A percentile compares a stretch with the other conserved stretches of the same genome.
Conservation (phyloP, 2,888 invertebrate genomes). For the Metalampra italica region DNA sequence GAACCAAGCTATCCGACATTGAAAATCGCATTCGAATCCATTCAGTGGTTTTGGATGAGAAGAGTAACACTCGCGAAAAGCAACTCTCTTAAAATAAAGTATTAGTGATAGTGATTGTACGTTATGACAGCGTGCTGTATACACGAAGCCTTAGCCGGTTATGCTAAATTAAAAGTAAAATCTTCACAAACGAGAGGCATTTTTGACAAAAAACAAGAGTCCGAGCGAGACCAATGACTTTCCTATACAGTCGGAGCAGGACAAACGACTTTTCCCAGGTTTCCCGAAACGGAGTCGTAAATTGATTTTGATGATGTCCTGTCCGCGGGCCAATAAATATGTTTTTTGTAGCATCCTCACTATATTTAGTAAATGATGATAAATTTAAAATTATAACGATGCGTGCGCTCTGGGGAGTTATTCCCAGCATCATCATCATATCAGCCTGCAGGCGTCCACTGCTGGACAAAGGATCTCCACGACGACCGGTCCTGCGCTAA, state of each 20-base stretch:
- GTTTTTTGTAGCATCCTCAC: conserved; percentile 13
- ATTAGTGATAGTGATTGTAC: no score
- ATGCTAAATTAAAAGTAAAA: conserved; percentile 7
- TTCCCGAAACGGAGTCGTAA: background rate
- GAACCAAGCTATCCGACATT: no score
- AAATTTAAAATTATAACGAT: conserved; percentile 1
- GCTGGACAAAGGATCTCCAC: no score
- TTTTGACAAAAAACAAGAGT: conserved; percentile 5
- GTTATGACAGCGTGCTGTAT: no score
- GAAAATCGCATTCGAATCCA: no score
- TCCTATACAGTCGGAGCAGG: background rate
- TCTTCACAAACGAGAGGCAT: background rate
- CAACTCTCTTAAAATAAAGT: no score
- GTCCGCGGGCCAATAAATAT: conserved; percentile 1
- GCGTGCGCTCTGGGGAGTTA: no score
- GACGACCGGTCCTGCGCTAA: no score
- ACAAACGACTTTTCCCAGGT: background rate
- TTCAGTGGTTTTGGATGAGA: no score
- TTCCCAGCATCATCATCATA: no score
- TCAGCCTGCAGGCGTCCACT: no score
- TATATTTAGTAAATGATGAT: conserved; percentile 15
- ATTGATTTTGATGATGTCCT: background rate
- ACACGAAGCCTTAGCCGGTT: background rate
- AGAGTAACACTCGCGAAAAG: no score
- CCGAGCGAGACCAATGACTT: background rate